Evolutionary conservation across 2,888 invertebrate genomes (phyloP).

Genomic region (Agrotis ipsilon): DNA sequence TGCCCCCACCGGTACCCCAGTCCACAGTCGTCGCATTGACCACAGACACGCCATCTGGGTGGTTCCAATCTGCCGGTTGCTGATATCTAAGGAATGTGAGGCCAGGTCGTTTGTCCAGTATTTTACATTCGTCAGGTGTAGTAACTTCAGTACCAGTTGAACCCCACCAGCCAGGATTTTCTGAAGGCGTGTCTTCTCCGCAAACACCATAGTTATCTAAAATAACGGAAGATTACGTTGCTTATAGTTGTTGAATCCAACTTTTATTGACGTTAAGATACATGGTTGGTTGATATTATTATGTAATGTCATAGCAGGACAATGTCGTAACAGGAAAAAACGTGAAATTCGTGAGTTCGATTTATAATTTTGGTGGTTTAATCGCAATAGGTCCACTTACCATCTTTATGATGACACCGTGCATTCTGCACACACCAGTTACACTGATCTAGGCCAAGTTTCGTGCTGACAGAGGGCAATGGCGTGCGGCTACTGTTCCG

Average conservation of each 20-base stretch:
- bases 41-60: slow-evolving; percentile 97
- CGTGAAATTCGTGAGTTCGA: neutral
- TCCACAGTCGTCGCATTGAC: slow-evolving; percentile 96
- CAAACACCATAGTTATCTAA: slow-evolving; percentile 95
- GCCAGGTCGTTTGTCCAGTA: slow-evolving; percentile 95
- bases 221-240: slow-evolving; percentile 46
- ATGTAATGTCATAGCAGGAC: too few relatives aligned
- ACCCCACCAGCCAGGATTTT: slow-evolving; percentile 98
- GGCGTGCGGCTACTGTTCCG: slow-evolving; percentile 79
- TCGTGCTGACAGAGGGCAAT: slow-evolving; percentile 93
- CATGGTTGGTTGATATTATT: too few relatives aligned
- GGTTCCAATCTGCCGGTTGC: slow-evolving; percentile 96
- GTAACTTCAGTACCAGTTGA: slow-evolving; percentile 94
- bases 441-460: slow-evolving; percentile 95
- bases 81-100: slow-evolving; percentile 97
- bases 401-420: slow-evolving; percentile 96
- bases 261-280: neutral
- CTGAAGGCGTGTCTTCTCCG: slow-evolving; percentile 96
- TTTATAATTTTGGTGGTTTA: neutral
- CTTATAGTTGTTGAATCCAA: neutral
- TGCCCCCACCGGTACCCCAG: slow-evolving; percentile 94
- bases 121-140: slow-evolving; percentile 94
- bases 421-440: slow-evolving; percentile 98
- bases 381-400: slow-evolving; percentile 77
- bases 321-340: too few relatives aligned